Base-by-base conservation (phyloP, 2,888 invertebrate species). In the Globia sparganii region DNA sequence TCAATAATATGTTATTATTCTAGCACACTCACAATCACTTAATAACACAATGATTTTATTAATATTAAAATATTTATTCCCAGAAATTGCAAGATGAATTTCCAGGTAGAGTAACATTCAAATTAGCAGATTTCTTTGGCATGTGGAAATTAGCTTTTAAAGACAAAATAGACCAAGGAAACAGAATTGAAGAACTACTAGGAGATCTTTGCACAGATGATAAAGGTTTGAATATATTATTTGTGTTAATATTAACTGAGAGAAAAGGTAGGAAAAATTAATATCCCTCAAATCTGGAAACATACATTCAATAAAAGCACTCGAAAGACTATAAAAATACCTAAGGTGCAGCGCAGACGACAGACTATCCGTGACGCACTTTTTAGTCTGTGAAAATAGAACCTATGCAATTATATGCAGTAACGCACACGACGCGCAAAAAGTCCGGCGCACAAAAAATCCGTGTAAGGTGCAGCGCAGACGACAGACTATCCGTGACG, bases 131-230 rank as follows among this genome's bases (percentile, higher is more conserved):
- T 91, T 97, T 98, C 78, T 97, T 97, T 89, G 94, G 95, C 58
- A 91, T 97, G 90, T 96, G 97, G 96, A 97, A 97, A 87, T 86
- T 97, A 78, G 96, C 96, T 11, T 97, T 96, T 89, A 94, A 96
- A 90, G 98, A 98, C 90, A 97, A 97, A 91, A 92, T 97, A 86
- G 97, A 97, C 87, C 93, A 96, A 81, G 97, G 97, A 0, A 94
- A 95, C 69, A 95, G 97, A 84, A 93, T 97, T 9, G 89, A 95
- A 58, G 92, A 96, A n/a, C 89, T 97, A 71, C 91, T 98, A 1
- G 93, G 94, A 70, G 95, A 96, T 71, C 93, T 97, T 13, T 95
- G 97, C 8, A 95, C 93, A 69, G 95, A 97, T 70, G 96, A 97
- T 94, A 94, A 91, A 87, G 92, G 95, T 95, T 85, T 85, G 87